These are phyloP conservation scores for Carduelis carduelis DNA, from an alignment of 2,797 vertebrate species.

Conservation along the genomic window DNA sequence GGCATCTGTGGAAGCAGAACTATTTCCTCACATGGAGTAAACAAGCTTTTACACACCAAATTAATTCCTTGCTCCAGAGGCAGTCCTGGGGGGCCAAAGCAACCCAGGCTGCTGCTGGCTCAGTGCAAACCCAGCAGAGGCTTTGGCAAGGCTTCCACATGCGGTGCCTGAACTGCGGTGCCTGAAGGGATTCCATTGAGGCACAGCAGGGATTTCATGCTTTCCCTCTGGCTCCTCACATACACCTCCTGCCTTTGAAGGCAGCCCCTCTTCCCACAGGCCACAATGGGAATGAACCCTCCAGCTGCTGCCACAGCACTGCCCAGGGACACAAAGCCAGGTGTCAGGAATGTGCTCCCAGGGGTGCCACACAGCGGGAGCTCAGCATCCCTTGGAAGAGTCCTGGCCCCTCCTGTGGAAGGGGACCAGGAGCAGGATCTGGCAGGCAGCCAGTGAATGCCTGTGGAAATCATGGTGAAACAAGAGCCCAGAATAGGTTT, in stretches of 20 bases:
- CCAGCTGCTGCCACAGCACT: fast-evolving
- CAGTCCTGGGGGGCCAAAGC: neutral
- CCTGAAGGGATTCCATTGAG: neutral
- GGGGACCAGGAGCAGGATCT: neutral
- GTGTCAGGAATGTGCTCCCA: neutral
- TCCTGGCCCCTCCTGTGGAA: neutral
- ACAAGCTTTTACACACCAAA: neutral
- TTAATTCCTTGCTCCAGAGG: fast-evolving
- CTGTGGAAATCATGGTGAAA: neutral
- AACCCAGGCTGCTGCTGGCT: fast-evolving
- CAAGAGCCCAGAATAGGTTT: neutral
- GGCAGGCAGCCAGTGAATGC: neutral
- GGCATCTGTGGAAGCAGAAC: neutral
- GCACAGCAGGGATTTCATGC: neutral
- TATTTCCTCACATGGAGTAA: neutral
- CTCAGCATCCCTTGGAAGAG: neutral
- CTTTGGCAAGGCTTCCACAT: neutral
- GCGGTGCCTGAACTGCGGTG: fast-evolving
- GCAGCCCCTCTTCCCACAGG: neutral
- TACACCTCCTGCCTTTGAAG: neutral
- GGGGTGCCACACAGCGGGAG: neutral
- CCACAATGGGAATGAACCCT: neutral
- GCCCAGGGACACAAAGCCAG: neutral
- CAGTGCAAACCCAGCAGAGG: neutral
- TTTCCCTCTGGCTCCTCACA: neutral